Evolutionary conservation across 2,888 invertebrate genomes (phyloP), one percentile per base, ranked within the genome.

Genomic region (Allygus modestus): DNA sequence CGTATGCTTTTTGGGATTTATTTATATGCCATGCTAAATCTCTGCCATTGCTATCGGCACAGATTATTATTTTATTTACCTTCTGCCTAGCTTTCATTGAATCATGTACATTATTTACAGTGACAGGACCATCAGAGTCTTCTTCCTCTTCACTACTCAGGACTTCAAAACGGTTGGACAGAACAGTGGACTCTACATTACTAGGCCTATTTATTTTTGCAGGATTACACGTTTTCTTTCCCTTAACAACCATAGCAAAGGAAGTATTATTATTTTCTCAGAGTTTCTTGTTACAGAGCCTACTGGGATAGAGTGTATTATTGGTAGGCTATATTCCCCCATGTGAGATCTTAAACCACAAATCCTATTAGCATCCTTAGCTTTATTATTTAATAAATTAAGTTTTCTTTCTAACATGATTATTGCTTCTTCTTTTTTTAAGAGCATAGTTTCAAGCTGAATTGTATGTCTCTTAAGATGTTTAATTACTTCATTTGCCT

Each of bases 1-100:
- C 73, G 7, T 41, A 73, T 15, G 23, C 15, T 5, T 43, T 73
- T 73, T 41, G 73, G n/a, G 43, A 23, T 73, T 41, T 73, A 43
- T 41, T 73, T 5, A 73, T 33, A 23, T 73, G 73, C 54, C 54
- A 54, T 54, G 54, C 54, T 23, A 54, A 23, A 23, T 54, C 20
- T 23, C 11, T 54, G 0, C 54, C 54, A 54, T 54, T 15, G 15
- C 54, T 54, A 23, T 23, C 54, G 1, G 5, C 54, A 23, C 54
- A 51, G 12, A 51, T 51, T 51, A 51, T 5, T 51, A 51, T 54
- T 54, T 23, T 54, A 7, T 15, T 7, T 2, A 46, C 46, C 11
- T 54, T 54, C 23, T 23, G 20, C 23, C 20, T 23, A 54, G 54
- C 12, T 46, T 23, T 23, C 1, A 23, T 54, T 2, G 7, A 2